These are phyloP conservation scores for Chaunax sp. DNA, from an alignment of 2,797 vertebrate species.

Conservation along the genomic window DNA sequence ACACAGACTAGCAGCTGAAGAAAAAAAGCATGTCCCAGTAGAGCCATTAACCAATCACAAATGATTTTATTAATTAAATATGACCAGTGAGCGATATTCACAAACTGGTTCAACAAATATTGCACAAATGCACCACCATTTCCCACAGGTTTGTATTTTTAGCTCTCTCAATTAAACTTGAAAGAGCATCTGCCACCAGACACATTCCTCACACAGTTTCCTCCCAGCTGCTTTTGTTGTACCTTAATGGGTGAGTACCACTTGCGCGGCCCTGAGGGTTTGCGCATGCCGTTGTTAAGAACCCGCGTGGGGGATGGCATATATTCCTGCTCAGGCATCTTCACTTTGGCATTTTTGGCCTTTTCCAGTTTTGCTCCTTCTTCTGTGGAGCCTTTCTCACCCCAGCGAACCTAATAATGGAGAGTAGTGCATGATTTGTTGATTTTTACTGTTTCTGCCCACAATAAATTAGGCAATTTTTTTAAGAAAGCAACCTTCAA, in stretches of 20 bases:
- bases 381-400: conserved; percentile 96
- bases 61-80: conserved; percentile 20
- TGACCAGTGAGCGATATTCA: conserved; percentile 30
- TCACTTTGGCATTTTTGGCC: conserved; percentile 96
- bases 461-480: no score
- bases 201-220: no score
- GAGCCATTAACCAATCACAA: conserved; percentile 22
- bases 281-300: conserved; percentile 89
- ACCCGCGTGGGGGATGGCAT: conserved; percentile 83
- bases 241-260: conserved; percentile 99
- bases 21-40: conserved; percentile 6
- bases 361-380: conserved; percentile 98
- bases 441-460: no score
- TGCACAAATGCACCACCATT: conserved; percentile 8
- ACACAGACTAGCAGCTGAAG: conserved; percentile 36
- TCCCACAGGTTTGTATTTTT: background rate
- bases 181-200: no score
- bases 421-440: background rate
- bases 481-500: no score
- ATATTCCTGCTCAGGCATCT: conserved; percentile 97
- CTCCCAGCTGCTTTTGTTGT: conserved; percentile 12
- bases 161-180: no score
- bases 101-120: conserved; percentile 25
- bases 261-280: conserved; percentile 85
- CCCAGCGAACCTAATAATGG: conserved; percentile 93